These are phyloP conservation scores for Asarcornis scutulata DNA, from an alignment of 2,113 vertebrate species.

Conservation along the genomic window DNA sequence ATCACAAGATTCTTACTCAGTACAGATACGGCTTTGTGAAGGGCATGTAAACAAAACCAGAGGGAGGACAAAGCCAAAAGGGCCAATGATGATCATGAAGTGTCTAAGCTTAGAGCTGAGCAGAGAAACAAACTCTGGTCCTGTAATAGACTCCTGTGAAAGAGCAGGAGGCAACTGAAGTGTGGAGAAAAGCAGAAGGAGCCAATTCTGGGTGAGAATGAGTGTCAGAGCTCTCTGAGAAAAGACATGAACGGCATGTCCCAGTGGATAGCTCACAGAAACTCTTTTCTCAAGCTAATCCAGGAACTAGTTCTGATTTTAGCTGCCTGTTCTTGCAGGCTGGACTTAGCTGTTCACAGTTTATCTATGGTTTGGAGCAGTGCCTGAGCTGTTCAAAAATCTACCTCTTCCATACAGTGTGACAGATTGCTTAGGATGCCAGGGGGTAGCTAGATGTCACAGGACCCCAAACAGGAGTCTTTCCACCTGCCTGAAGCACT, in stretches of 20 bases:
- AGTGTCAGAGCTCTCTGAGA: not conserved
- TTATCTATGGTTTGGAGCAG: not conserved
- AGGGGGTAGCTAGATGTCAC: not conserved
- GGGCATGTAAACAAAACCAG: not conserved
- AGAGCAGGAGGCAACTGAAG: not conserved
- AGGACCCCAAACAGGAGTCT: not conserved
- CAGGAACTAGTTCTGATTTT: not conserved
- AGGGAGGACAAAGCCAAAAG: not conserved
- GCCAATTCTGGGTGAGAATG: not conserved
- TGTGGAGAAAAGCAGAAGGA: not conserved
- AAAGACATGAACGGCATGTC: not conserved
- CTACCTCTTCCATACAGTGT: not conserved
- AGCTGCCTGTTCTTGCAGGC: not conserved
- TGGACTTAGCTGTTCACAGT: not conserved
- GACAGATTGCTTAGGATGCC: not conserved
- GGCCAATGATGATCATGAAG: too few relatives aligned
- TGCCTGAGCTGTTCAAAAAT: not conserved
- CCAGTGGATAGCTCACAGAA: not conserved
- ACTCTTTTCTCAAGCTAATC: not conserved
- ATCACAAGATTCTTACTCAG: not conserved
- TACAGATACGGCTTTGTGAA: not conserved
- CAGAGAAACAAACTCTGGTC: not conserved
- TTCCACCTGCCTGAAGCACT: not conserved
- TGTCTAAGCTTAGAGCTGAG: not conserved
- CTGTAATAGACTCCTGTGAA: not conserved